phyloP scores from a whole-genome alignment of 2,888 invertebrate genomes.

The Pterostichus niger region DNA sequence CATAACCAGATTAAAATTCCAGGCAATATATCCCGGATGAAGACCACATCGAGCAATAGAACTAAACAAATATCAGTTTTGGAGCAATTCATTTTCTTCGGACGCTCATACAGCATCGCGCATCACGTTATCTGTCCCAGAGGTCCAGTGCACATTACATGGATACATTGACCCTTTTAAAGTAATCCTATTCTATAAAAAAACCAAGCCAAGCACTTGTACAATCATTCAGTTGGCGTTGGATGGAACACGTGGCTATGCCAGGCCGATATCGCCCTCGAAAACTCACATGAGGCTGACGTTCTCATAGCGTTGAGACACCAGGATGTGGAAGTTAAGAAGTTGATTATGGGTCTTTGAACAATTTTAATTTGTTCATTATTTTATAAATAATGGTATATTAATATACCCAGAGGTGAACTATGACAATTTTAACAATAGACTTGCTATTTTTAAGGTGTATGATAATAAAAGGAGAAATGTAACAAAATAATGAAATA shows the following conservation, averaged over 20 bases:
- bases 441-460: no score
- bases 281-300: background rate
- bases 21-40: background rate
- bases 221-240: conserved; percentile 16
- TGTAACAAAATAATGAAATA: no score
- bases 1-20: background rate
- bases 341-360: no score
- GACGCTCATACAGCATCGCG: conserved; percentile 29
- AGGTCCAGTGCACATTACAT: conserved; percentile 57
- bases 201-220: conserved; percentile 50
- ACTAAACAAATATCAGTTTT: conserved; percentile 24
- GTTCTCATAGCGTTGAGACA: no score
- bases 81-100: conserved; percentile 37
- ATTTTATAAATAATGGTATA: background rate
- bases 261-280: background rate
- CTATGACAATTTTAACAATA: no score
- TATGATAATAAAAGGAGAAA: no score
- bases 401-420: no score
- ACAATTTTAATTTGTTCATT: no score
- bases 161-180: conserved; percentile 63
- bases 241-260: conserved; percentile 27
- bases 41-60: background rate
- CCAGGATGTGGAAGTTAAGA: no score
- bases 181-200: conserved; percentile 57
- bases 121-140: conserved; percentile 52